These are phyloP conservation scores for Villa cingulata DNA, from an alignment of 2,888 invertebrate species.

Conservation along the genomic window DNA sequence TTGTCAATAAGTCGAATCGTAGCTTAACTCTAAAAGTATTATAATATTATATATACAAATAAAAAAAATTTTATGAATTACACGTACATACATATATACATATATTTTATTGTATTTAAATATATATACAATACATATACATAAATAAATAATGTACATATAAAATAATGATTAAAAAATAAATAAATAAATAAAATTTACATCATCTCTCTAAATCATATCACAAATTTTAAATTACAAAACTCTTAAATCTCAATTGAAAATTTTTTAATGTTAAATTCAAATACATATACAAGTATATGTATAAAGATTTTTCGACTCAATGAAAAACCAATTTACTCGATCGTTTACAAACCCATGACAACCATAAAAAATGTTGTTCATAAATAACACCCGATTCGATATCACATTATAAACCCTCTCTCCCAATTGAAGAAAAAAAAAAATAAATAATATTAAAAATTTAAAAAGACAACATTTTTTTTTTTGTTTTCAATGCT, in stretches of 20 bases:
- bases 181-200: neutral
- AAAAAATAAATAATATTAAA: no score
- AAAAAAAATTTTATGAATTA: no score
- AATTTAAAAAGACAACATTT: no score
- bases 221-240: neutral
- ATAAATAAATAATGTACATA: no score
- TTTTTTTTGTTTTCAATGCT: no score
- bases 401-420: neutral
- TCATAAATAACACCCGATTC: conserved; percentile 1
- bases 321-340: conserved; percentile 3
- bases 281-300: no score
- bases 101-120: neutral
- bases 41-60: no score
- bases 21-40: no score
- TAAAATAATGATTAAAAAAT: no score
- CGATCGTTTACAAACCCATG: conserved; percentile 1
- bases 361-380: conserved; percentile 4
- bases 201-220: neutral
- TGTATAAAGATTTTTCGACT: neutral
- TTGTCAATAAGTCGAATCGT: no score
- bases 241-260: neutral
- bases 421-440: neutral
- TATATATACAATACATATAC: neutral
- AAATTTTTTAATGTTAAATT: neutral
- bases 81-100: neutral